These are phyloP conservation scores for Podargus strigoides DNA, from an alignment of 2,797 vertebrate genomes.

Conservation along the genomic window DNA sequence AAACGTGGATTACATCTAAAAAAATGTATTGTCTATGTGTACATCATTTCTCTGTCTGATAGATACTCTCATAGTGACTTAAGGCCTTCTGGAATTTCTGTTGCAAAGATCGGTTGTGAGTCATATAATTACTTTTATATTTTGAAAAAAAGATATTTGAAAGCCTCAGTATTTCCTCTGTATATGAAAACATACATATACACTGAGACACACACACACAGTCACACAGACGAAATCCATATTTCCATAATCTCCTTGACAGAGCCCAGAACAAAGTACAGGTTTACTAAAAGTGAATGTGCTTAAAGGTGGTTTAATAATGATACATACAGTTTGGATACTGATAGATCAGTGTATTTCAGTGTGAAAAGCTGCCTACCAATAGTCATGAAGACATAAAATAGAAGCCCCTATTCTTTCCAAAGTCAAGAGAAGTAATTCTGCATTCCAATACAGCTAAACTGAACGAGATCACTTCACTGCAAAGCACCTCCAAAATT, in stretches of 20 bases:
- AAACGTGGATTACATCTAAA: not conserved
- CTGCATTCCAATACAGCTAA: not conserved
- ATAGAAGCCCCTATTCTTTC: not conserved
- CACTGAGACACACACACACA: not conserved
- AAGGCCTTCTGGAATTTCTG: not conserved
- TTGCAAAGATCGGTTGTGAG: not conserved
- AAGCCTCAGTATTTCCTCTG: not conserved
- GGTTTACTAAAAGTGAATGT: not conserved
- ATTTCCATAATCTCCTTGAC: not conserved
- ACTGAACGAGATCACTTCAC: not conserved
- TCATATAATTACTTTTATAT: not conserved
- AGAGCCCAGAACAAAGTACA: not conserved
- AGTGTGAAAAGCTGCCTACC: not conserved
- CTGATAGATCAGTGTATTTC: not conserved
- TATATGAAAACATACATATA: not conserved
- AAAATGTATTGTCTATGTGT: not conserved
- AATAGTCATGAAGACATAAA: not conserved
- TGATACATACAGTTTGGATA: not conserved
- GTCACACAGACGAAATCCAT: not conserved
- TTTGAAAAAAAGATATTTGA: not conserved
- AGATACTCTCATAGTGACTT: not conserved
- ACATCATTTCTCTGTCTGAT: not conserved
- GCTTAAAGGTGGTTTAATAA: not conserved
- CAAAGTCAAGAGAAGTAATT: not conserved
- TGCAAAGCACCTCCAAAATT: not conserved